A percentile compares a stretch with the other conserved stretches of the same genome.
Evolutionary conservation across 2,113 vertebrate species (phyloP).

Genomic region (Rhagologus leucostigma): DNA sequence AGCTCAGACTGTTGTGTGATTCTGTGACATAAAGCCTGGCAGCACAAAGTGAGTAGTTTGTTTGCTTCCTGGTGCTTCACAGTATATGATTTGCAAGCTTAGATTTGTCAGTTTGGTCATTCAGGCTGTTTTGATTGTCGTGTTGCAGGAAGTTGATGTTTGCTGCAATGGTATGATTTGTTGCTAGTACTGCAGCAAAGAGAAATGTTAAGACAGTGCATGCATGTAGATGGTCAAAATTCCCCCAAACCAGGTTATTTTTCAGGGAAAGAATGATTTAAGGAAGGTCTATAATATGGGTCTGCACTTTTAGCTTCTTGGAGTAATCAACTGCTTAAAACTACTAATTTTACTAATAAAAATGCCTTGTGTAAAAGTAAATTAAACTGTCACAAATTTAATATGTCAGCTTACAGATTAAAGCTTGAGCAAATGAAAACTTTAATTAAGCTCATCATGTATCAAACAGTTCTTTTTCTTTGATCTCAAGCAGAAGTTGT

Average conservation of each 20-base stretch:
- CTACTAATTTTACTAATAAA: not conserved
- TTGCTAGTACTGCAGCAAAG: not conserved
- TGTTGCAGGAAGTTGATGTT: not conserved
- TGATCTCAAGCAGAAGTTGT: not conserved
- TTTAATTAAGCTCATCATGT: slow-evolving; percentile 14
- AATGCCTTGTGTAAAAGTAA: not conserved
- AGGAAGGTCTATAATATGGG: not conserved
- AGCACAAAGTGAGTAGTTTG: not conserved
- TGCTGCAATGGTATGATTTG: not conserved
- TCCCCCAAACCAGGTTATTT: not conserved
- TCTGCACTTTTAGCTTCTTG: not conserved
- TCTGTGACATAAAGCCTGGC: not conserved
- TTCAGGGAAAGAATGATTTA: not conserved
- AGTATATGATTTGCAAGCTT: not conserved
- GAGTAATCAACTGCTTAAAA: not conserved
- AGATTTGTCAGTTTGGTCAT: not conserved
- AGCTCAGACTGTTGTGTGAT: not conserved
- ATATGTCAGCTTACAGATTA: not conserved
- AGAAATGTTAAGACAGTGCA: not conserved
- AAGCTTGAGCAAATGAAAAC: not conserved
- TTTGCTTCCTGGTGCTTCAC: not conserved
- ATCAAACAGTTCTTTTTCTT: not conserved
- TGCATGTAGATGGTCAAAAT: not conserved
- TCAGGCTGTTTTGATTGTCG: not conserved
- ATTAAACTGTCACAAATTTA: not conserved